These are phyloP conservation scores for Ectemnius continuus DNA, from an alignment of 2,888 invertebrate genomes.

Conservation along the genomic window DNA sequence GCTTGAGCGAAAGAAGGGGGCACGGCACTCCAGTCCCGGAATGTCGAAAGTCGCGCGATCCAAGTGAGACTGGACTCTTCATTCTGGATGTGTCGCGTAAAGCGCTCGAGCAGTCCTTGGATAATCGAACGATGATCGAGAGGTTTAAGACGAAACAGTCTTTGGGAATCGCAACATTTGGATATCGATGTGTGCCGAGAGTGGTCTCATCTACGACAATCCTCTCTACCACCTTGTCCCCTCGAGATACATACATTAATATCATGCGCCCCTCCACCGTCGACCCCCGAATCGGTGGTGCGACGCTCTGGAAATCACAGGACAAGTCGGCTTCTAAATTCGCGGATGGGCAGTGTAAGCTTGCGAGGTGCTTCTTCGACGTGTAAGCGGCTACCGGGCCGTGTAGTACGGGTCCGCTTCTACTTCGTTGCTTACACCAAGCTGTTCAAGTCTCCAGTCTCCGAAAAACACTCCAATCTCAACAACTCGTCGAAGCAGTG, in stretches of 20 bases:
- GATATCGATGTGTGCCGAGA: neutral
- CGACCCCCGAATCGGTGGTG: neutral
- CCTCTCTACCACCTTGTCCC: too few relatives aligned
- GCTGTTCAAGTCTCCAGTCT: conserved; percentile 30
- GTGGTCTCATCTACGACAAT: too few relatives aligned
- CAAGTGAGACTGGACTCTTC: neutral
- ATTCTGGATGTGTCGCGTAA: too few relatives aligned
- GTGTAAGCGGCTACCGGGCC: conserved; percentile 39
- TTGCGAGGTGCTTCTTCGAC: conserved; percentile 63
- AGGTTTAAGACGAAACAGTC: conserved; percentile 1
- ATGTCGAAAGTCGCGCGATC: conserved; percentile 9
- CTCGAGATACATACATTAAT: too few relatives aligned
- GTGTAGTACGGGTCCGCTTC: conserved; percentile 25
- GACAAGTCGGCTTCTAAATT: conserved; percentile 59
- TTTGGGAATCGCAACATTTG: conserved; percentile 5
- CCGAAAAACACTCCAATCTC: neutral
- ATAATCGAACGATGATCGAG: neutral
- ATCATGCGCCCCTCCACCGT: too few relatives aligned
- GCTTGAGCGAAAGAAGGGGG: conserved; percentile 21
- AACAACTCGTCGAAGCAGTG: conserved; percentile 27
- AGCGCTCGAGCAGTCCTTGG: too few relatives aligned
- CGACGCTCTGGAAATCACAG: conserved; percentile 53
- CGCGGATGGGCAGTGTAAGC: conserved; percentile 72
- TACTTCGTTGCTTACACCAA: conserved; percentile 45
- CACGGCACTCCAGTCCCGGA: conserved; percentile 10